A percentile compares a stretch with the other conserved stretches of the same genome.
phyloP scores from a whole-genome alignment of 2,797 vertebrate genomes.

The Platyrinchus mystaceus region DNA sequence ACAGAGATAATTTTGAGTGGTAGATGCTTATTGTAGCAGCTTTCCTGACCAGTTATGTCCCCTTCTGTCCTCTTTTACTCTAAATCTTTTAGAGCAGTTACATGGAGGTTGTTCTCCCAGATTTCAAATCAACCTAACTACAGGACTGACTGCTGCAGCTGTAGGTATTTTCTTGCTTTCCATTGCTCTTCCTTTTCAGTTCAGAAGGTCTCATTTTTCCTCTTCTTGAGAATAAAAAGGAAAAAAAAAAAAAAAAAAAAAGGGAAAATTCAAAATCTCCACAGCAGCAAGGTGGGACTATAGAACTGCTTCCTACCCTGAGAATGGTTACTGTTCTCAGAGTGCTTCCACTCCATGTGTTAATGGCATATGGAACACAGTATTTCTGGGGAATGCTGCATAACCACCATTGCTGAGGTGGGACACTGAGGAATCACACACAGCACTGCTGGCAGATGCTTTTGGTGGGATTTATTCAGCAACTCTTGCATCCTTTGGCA shows the following conservation, averaged over 20 bases:
- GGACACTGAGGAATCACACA: neutral
- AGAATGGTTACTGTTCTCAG: neutral
- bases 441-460: neutral
- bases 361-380: neutral
- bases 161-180: neutral
- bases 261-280: neutral
- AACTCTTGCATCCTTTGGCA: neutral
- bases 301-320: neutral
- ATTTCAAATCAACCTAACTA: neutral
- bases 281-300: neutral
- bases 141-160: neutral
- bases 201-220: neutral
- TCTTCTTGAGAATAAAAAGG: neutral
- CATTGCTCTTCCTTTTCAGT: neutral
- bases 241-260: neutral
- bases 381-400: fast-evolving
- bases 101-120: neutral
- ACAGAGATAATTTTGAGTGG: neutral
- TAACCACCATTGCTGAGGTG: neutral
- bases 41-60: neutral
- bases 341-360: neutral
- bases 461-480: neutral
- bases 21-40: neutral
- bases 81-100: neutral
- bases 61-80: neutral